Percentiles rank a stretch among this genome's conserved stretches.
Evolutionary conservation across 2,888 invertebrate species (phyloP).

Genomic region (Boloria selene): DNA sequence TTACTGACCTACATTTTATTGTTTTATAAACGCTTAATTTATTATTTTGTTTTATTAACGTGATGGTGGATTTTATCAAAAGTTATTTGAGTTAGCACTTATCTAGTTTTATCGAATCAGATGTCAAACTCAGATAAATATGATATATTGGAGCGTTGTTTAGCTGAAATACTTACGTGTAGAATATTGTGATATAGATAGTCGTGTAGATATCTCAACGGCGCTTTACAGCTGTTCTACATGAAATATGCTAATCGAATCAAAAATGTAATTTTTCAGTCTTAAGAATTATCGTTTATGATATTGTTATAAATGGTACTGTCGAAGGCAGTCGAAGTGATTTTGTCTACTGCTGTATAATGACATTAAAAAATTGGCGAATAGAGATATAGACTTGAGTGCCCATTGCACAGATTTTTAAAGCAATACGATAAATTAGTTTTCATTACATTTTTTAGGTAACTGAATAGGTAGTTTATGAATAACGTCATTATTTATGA

Average conservation of each 20-base stretch:
- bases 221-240: slow-evolving; percentile 1
- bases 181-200: slow-evolving; percentile 18
- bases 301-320: background rate
- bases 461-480: too few relatives aligned
- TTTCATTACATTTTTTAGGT: too few relatives aligned
- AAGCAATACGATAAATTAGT: too few relatives aligned
- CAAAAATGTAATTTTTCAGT: background rate
- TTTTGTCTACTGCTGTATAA: background rate
- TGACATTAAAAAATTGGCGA: too few relatives aligned
- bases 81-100: slow-evolving; percentile 10
- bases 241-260: background rate
- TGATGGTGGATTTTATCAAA: slow-evolving; percentile 2
- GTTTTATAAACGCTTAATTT: slow-evolving; percentile 2
- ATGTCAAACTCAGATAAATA: slow-evolving; percentile 38
- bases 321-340: too few relatives aligned
- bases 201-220: slow-evolving; percentile 8
- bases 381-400: too few relatives aligned
- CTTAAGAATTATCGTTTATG: background rate
- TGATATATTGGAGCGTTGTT: slow-evolving; percentile 40
- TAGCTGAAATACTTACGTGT: slow-evolving; percentile 12
- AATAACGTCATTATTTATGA: too few relatives aligned
- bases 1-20: slow-evolving; percentile 38
- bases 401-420: too few relatives aligned
- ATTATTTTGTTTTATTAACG: slow-evolving; percentile 4
- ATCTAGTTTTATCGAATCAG: slow-evolving; percentile 31